Evolutionary conservation across 2,113 vertebrate species (phyloP), one percentile per base, ranked within the genome.

Genomic region (Spea multiplicata): DNA sequence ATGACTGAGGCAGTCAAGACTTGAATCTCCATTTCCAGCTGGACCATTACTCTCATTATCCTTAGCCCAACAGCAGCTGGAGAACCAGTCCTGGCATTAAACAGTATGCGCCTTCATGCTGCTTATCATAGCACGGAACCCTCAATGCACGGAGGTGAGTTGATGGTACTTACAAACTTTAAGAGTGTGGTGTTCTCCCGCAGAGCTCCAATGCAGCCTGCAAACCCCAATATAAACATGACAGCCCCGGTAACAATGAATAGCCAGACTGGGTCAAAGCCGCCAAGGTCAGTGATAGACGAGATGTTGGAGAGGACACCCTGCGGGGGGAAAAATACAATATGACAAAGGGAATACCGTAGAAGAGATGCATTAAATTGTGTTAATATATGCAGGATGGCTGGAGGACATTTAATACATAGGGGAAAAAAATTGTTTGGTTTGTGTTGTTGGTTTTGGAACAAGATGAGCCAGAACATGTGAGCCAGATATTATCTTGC

Each of bases 241-340:
- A 96, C 85, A 46, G 84, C 94, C 81, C 95, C 95, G 0, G 95
- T 94, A 46, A 97, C 95, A 4, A 97, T 94, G 76, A 97, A 97
- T 78, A 97, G 92, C 95, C 95, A 97, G 64, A 97, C 95, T 0
- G 95, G 95, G 86, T 96, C 95, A 3, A 97, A 95, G 65, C 95
- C 95, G 4, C 94, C 94, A 8, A 97, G 89, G 83, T 97, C 95
- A 8, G 95, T 96, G 89, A 97, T 95, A 48, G 93, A 93, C 0
- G 94, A 94, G 83, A 96, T 91, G 85, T 97, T 97, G 84, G 94
- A 93, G 85, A 97, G 92, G 50, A 96, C 94, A 0, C 95, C 95
- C 95, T 97, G 85, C 30, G 50, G 76, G 81, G 8, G 44, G 76
- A 55, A 64, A 8, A 47, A 53, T 13, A 62, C 30, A 16, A 49